Evolutionary conservation across 2,888 invertebrate genomes (phyloP).

Genomic region (Mesoligia furuncula): DNA sequence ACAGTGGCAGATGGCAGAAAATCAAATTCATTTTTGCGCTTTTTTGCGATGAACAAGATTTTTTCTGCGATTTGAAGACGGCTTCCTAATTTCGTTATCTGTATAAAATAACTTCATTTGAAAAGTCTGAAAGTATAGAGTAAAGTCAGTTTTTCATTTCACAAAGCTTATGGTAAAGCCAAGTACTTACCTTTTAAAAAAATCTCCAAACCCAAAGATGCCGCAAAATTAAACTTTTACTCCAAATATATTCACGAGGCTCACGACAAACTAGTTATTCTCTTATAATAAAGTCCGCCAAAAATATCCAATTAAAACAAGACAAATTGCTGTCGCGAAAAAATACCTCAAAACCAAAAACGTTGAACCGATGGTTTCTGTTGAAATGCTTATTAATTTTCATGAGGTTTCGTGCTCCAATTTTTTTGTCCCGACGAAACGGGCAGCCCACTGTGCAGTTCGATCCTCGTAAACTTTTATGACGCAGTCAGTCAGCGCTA

Average conservation of each 20-base stretch:
- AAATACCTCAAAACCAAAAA: slow-evolving; percentile 66
- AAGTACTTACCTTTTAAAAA: background rate
- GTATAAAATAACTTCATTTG: background rate
- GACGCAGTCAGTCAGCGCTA: slow-evolving; percentile 65
- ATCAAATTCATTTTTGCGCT: background rate
- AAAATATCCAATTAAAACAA: slow-evolving; percentile 72
- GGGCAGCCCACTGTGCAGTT: slow-evolving; percentile 67
- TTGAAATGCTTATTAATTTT: slow-evolving; percentile 71
- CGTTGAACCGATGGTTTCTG: slow-evolving; percentile 64
- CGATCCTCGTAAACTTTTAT: slow-evolving; percentile 72
- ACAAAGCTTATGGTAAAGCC: background rate
- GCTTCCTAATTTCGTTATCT: background rate
- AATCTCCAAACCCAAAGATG: background rate
- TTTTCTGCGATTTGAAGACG: no score
- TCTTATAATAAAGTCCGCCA: slow-evolving; percentile 70
- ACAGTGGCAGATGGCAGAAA: background rate
- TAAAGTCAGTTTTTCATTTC: background rate
- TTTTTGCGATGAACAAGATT: background rate
- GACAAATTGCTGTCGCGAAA: slow-evolving; percentile 72
- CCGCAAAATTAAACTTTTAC: slow-evolving; percentile 9
- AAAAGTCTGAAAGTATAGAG: no score
- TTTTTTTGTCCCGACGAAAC: slow-evolving; percentile 65
- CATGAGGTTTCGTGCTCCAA: slow-evolving; percentile 69
- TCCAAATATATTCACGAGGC: slow-evolving; percentile 29
- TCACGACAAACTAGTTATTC: slow-evolving; percentile 43